Evolutionary conservation across 2,113 vertebrate species (phyloP).

Genomic region (Ammodramus savannarum): DNA sequence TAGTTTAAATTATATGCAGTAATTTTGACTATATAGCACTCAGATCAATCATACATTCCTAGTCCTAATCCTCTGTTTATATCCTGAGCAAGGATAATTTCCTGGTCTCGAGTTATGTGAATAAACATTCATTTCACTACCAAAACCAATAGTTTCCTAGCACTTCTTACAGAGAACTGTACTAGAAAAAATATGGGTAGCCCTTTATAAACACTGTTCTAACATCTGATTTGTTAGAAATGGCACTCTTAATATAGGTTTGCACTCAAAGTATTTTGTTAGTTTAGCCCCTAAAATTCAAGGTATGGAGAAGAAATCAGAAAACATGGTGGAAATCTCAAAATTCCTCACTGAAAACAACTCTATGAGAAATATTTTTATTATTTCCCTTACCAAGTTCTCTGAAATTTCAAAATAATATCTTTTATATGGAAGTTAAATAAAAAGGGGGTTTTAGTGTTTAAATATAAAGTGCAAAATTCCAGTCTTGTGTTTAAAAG

Average conservation of each 20-base stretch:
- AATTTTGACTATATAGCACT: not conserved
- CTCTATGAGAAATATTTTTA: not conserved
- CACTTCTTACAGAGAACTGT: not conserved
- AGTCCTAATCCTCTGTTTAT: not conserved
- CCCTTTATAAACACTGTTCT: not conserved
- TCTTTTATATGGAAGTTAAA: not conserved
- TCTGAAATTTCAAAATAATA: not conserved
- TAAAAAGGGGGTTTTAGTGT: fast-evolving
- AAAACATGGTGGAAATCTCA: not conserved
- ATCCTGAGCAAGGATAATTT: not conserved
- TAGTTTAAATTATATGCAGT: not conserved
- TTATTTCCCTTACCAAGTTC: not conserved
- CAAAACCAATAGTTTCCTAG: not conserved
- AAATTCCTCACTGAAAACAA: not conserved
- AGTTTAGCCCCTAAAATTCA: not conserved
- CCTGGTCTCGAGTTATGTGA: not conserved
- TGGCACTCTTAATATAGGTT: not conserved
- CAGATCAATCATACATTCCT: not conserved
- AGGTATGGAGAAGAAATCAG: not conserved
- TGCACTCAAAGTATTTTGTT: not conserved
- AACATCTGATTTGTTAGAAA: not conserved
- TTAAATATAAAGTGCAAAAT: not conserved
- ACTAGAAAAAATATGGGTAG: not conserved
- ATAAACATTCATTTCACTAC: not conserved
- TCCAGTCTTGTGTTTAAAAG: not conserved